phyloP scores from a whole-genome alignment of 2,888 invertebrate genomes.

The Pachliopta kotzebuea region DNA sequence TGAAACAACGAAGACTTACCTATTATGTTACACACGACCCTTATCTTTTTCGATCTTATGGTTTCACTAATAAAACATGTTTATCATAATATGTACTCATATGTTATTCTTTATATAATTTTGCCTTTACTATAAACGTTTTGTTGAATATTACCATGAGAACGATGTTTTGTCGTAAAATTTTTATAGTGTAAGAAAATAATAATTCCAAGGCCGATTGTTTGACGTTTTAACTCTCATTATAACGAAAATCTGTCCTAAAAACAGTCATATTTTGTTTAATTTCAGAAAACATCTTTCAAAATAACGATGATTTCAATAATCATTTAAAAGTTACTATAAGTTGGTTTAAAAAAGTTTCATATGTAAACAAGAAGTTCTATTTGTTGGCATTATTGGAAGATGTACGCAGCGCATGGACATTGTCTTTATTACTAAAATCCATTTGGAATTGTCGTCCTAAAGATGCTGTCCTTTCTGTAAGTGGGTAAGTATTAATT shows the following conservation, averaged over 20 bases:
- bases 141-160: constrained; percentile 1
- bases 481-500: constrained; percentile 49
- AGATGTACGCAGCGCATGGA: constrained; percentile 56
- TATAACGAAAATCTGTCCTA: background rate
- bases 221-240: background rate
- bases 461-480: constrained; percentile 63
- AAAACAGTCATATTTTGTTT: background rate
- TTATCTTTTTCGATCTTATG: too few relatives aligned
- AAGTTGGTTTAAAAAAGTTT: constrained; percentile 60
- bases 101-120: too few relatives aligned
- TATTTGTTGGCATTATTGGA: constrained; percentile 54
- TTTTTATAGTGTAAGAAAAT: background rate
- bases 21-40: too few relatives aligned
- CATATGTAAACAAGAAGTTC: constrained; percentile 59
- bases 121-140: too few relatives aligned
- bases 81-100: too few relatives aligned
- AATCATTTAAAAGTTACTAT: constrained; percentile 55
- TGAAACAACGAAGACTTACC: too few relatives aligned
- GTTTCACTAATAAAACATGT: too few relatives aligned
- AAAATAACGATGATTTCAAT: constrained; percentile 46
- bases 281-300: constrained; percentile 24
- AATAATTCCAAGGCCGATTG: background rate
- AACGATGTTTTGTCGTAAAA: background rate
- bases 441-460: constrained; percentile 67
- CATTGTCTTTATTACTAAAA: constrained; percentile 63